These are phyloP conservation scores for Aphelocoma californica DNA, from an alignment of 2,797 vertebrate species.

Conservation along the genomic window DNA sequence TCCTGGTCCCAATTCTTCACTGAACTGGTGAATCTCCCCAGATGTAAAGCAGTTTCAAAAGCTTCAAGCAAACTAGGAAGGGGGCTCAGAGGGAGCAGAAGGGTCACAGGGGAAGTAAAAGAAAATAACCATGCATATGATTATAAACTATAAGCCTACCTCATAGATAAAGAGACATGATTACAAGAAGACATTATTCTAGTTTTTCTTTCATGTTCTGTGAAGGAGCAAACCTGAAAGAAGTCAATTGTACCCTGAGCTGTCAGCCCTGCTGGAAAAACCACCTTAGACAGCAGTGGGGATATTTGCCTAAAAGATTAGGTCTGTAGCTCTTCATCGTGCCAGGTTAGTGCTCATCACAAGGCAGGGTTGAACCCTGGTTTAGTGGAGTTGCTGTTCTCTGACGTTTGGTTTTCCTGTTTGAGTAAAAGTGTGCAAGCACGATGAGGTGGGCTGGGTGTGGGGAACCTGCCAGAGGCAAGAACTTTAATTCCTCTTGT, in stretches of 20 bases:
- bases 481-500: background rate
- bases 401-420: background rate
- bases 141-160: background rate
- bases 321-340: background rate
- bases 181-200: background rate
- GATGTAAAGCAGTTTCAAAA: background rate
- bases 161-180: background rate
- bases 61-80: background rate
- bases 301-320: background rate
- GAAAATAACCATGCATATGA: background rate
- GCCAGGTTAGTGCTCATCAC: background rate
- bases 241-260: background rate
- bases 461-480: background rate
- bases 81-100: background rate
- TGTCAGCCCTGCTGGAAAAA: background rate
- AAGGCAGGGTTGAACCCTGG: background rate
- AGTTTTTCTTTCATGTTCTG: background rate
- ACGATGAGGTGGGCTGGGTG: background rate
- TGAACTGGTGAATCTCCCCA: background rate
- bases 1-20: background rate
- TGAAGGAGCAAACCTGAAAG: background rate
- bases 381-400: background rate
- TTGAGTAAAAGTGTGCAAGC: background rate
- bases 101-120: background rate
- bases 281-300: background rate